Base-by-base conservation (phyloP, 2,113 vertebrate genomes). In the Psilopsiagon aymara region DNA sequence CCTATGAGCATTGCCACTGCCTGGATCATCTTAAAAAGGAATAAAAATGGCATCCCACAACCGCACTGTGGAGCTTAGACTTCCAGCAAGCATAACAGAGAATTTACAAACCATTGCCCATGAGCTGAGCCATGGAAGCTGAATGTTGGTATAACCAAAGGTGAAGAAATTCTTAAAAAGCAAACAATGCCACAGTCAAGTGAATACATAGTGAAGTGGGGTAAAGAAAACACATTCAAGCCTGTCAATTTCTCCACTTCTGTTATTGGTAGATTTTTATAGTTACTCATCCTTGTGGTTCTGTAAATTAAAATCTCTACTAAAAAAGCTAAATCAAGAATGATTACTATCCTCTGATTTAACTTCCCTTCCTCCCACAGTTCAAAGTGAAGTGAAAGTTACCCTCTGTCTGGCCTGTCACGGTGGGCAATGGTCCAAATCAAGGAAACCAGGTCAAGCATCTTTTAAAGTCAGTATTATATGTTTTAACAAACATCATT, bases 361-460 rank as follows among this genome's bases (percentile, higher is more conserved):
- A 91, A n/a, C 33, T 75, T 95, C 92, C 83, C 80, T 71, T 92
- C 74, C 70, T 76, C 52, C 67, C 33, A 78, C 74, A 75, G 44
- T 75, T 96, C 86, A 83, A 94, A 92, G 92, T 39, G 76, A 44
- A 97, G 33, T 75, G 80, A 93, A 93, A 96, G 88, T 67, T 95
- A 85, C 88, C 91, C 78, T 76, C 67, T 82, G 63, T 57, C 55
- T 89, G 71, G 74, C 75, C 89, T 96, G 90, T 91, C 76, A 92
- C 27, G 76, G 66, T 90, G 77, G 93, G 86, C 94, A 96, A 19
- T 23, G 66, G 86, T 95, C 94, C 92, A 95, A 94, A 95, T 69
- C 88, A 92, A 92, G 86, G 86, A 96, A 97, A 96, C 52, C 96
- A 94, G 90, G 92, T 97, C 93, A 97, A 90, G 55, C 66, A 95